phyloP scores from a whole-genome alignment of 2,113 vertebrate species.

The Baryphthengus martii region DNA sequence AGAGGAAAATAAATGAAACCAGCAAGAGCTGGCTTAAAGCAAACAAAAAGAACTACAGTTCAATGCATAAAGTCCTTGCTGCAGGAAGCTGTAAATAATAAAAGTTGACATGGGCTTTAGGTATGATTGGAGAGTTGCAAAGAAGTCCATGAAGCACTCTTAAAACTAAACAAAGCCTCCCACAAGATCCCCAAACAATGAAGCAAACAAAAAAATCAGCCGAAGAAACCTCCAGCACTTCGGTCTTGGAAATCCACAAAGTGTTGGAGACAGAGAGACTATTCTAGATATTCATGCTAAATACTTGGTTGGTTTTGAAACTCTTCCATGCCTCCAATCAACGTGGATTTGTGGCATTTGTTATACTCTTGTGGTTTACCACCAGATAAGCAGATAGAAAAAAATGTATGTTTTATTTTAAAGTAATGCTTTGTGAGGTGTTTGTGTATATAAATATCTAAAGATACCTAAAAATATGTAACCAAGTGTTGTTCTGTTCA shows the following conservation, averaged over 20 bases:
- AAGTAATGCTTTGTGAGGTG: background rate
- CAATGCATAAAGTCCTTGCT: background rate
- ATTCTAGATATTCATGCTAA: rapidly evolving
- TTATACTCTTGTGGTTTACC: background rate
- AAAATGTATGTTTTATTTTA: background rate
- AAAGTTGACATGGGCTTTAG: background rate
- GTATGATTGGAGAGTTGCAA: background rate
- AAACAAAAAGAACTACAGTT: background rate
- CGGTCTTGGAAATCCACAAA: background rate
- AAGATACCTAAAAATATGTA: background rate
- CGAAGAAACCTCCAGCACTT: background rate
- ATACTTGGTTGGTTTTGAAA: background rate
- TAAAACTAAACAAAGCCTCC: background rate
- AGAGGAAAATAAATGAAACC: background rate
- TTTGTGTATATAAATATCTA: background rate
- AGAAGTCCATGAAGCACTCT: background rate
- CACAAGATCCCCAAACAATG: background rate
- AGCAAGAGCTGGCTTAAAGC: background rate
- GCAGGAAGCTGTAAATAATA: background rate
- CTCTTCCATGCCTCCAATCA: background rate
- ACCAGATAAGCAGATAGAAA: background rate
- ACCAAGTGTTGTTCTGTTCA: background rate
- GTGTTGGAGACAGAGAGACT: background rate
- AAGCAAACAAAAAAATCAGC: background rate
- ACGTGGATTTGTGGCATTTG: background rate